These are phyloP conservation scores for Ploceus nigricollis DNA, from an alignment of 2,113 vertebrate species.

Conservation along the genomic window DNA sequence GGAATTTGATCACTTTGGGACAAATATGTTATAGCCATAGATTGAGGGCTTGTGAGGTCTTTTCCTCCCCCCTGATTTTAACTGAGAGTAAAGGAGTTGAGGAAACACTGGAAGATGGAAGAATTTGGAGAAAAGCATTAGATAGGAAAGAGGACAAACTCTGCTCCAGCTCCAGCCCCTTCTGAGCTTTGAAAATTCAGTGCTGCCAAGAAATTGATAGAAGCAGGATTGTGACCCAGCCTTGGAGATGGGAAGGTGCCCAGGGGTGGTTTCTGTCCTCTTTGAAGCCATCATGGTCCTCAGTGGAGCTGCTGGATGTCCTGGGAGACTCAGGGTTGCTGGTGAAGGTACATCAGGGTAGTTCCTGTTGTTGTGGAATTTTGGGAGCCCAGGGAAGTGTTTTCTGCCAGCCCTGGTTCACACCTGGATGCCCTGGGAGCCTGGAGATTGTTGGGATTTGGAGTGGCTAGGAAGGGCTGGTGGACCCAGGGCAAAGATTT, in stretches of 20 bases:
- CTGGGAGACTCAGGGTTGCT: rapidly evolving
- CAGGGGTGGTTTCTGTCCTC: too few relatives aligned
- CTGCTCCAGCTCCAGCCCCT: not conserved
- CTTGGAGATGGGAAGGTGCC: not conserved
- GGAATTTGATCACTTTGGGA: not conserved
- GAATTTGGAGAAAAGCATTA: not conserved
- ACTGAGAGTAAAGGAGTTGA: not conserved
- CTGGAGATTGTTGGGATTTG: rapidly evolving
- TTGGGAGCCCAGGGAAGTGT: not conserved
- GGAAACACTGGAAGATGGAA: not conserved
- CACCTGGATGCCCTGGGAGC: rapidly evolving
- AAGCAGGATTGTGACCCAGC: rapidly evolving
- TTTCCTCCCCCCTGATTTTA: not conserved
- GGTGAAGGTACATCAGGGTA: not conserved
- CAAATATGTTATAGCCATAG: not conserved
- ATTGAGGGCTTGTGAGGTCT: not conserved
- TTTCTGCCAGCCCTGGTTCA: not conserved
- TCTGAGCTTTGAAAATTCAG: not conserved
- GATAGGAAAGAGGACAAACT: not conserved
- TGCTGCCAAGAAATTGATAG: not conserved
- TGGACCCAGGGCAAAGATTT: not conserved
- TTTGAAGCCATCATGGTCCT: rapidly evolving
- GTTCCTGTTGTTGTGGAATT: not conserved
- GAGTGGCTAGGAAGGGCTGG: rapidly evolving
- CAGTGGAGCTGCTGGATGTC: not conserved